Percentiles rank a stretch among this genome's conserved stretches.
These are phyloP conservation scores for Chelonoidis abingdonii DNA, from an alignment of 2,113 vertebrate genomes.

Conservation along the genomic window DNA sequence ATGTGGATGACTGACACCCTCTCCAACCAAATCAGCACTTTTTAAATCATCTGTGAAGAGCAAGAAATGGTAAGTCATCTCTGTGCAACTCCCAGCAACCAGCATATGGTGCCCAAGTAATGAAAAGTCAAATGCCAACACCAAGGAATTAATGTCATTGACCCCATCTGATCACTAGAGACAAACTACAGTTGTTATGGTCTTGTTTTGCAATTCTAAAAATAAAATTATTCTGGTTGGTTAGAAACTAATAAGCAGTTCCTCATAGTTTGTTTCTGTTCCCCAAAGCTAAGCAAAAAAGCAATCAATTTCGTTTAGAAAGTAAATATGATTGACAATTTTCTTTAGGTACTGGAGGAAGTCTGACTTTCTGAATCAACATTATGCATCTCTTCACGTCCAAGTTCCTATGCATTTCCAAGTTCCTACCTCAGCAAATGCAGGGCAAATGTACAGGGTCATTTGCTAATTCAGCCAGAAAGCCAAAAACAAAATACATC, in stretches of 20 bases:
- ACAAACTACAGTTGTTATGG: accelerated
- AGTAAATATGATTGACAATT: background rate
- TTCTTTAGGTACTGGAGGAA: background rate
- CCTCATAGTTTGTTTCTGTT: background rate
- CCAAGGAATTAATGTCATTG: background rate
- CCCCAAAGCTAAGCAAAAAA: background rate
- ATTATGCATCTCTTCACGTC: background rate
- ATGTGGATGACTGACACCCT: background rate
- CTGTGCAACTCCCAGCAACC: background rate
- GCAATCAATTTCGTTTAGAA: accelerated
- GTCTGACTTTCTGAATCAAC: background rate
- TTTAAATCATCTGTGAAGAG: background rate
- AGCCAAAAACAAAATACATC: accelerated
- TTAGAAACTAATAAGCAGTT: background rate
- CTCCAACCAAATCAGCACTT: background rate
- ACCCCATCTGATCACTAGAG: background rate
- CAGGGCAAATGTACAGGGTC: background rate
- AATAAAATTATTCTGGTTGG: background rate
- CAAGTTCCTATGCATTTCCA: background rate
- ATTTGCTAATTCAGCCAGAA: background rate
- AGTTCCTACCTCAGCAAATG: background rate
- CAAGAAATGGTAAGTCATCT: background rate
- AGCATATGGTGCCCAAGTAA: accelerated
- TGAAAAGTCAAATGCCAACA: background rate
- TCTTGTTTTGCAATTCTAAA: background rate